phyloP scores from a whole-genome alignment of 1,140 invertebrate genomes.

The Scaptomyza montana region DNA sequence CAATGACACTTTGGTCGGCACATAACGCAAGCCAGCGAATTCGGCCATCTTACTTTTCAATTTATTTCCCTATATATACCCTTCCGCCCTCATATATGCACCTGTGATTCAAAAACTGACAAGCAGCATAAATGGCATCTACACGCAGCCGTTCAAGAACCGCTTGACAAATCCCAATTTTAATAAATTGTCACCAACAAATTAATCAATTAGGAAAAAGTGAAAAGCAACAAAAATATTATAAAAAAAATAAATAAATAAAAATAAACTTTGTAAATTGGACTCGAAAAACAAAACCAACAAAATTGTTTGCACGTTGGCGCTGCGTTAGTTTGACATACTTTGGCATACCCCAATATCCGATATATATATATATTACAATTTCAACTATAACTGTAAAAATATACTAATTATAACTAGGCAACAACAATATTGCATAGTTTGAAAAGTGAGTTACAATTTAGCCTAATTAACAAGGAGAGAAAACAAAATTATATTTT shows the following conservation, averaged over 20 bases:
- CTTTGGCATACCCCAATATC: conserved; percentile 56
- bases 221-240: conserved; percentile 41
- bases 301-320: conserved; percentile 21
- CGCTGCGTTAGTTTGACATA: conserved; percentile 40
- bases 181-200: conserved; percentile 35
- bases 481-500: conserved; percentile 58
- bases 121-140: conserved; percentile 55
- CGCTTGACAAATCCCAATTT: conserved; percentile 13
- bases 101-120: conserved; percentile 72
- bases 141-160: conserved; percentile 39
- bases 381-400: conserved; percentile 31
- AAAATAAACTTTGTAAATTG: conserved; percentile 17
- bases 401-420: conserved; percentile 37
- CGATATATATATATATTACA: conserved; percentile 36
- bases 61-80: conserved; percentile 21
- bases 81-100: conserved; percentile 38
- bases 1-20: conserved; percentile 67
- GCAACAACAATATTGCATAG: conserved; percentile 59
- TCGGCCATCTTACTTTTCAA: conserved; percentile 44
- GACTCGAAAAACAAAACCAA: neutral
- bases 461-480: conserved; percentile 38
- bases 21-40: conserved; percentile 43
- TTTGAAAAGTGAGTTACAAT: conserved; percentile 50
- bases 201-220: neutral
- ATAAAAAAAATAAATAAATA: conserved; percentile 22